A percentile compares a stretch with the other conserved stretches of the same genome.
Evolutionary conservation across 2,888 invertebrate genomes (phyloP).

Genomic region (Euzophera pinguis): DNA sequence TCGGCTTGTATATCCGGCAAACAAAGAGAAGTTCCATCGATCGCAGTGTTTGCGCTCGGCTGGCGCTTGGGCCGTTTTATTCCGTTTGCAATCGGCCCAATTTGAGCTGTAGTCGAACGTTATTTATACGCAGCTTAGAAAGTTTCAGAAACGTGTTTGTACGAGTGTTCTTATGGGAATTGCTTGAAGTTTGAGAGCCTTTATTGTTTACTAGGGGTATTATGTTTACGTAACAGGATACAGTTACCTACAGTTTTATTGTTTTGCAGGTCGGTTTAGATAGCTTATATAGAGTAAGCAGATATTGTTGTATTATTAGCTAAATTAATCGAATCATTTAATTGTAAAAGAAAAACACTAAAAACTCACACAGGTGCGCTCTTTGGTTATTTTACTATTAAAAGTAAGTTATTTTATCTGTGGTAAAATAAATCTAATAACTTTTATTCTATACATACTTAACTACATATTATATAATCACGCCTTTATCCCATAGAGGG

Average conservation of each 20-base stretch:
- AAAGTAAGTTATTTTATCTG: no score
- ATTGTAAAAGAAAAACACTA: background rate
- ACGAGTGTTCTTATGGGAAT: slow-evolving; percentile 65
- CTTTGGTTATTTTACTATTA: no score
- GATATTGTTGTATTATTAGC: background rate
- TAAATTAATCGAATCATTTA: background rate
- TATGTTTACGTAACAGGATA: slow-evolving; percentile 19
- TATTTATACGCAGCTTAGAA: slow-evolving; percentile 74
- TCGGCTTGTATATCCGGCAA: slow-evolving; percentile 72
- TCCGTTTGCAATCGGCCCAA: slow-evolving; percentile 41
- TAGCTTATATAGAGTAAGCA: background rate
- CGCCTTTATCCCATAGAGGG: no score
- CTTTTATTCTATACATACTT: no score
- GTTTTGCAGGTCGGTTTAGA: background rate
- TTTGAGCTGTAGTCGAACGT: slow-evolving; percentile 68
- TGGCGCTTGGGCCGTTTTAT: slow-evolving; percentile 57
- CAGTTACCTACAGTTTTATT: slow-evolving; percentile 16
- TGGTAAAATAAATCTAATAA: no score
- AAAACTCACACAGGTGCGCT: no score
- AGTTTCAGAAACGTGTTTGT: slow-evolving; percentile 65
- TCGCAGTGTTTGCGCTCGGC: slow-evolving; percentile 45
- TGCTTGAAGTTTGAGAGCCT: slow-evolving; percentile 54
- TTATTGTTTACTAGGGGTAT: slow-evolving; percentile 43
- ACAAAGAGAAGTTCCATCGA: slow-evolving; percentile 75
- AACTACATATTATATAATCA: no score